Evolutionary conservation across 2,113 vertebrate genomes (phyloP).

Genomic region (Clarias macrocephalus): DNA sequence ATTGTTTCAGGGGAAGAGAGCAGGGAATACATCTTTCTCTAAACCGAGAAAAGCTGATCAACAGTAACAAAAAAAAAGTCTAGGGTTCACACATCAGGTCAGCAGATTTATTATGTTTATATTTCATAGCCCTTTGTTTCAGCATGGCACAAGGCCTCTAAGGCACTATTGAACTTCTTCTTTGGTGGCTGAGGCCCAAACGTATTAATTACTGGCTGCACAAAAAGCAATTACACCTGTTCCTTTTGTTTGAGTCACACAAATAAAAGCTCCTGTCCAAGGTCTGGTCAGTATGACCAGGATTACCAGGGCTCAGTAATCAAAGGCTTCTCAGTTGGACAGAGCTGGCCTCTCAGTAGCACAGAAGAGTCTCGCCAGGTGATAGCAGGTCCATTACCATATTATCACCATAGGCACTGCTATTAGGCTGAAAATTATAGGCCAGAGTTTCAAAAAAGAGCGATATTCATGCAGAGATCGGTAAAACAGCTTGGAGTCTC

Average conservation of each 20-base stretch:
- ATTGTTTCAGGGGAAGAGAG: background rate
- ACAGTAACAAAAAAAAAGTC: slow-evolving; percentile 17
- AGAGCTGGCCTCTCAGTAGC: slow-evolving; percentile 38
- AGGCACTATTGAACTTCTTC: slow-evolving; percentile 34
- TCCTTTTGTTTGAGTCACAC: slow-evolving; percentile 47
- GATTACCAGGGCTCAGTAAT: slow-evolving; percentile 54
- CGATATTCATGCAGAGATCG: slow-evolving; percentile 52
- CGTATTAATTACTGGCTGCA: slow-evolving; percentile 45
- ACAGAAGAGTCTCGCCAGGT: slow-evolving; percentile 52
- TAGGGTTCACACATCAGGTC: slow-evolving; percentile 1
- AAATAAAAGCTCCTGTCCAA: slow-evolving; percentile 45
- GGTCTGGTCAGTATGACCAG: slow-evolving; percentile 43
- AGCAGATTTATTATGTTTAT: slow-evolving; percentile 30
- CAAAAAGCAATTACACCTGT: slow-evolving; percentile 58
- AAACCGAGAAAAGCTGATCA: slow-evolving; percentile 34
- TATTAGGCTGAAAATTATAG: slow-evolving; percentile 61
- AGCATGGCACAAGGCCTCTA: slow-evolving; percentile 15
- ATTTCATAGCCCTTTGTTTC: slow-evolving; percentile 8
- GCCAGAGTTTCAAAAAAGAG: slow-evolving; percentile 41
- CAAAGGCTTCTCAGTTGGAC: slow-evolving; percentile 55
- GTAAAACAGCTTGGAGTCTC: slow-evolving; percentile 50
- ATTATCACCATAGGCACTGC: slow-evolving; percentile 61
- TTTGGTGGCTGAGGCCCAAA: slow-evolving; percentile 14
- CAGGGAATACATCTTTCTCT: slow-evolving; percentile 44
- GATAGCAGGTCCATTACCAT: slow-evolving; percentile 57